Evolutionary conservation across 2,888 invertebrate species (phyloP).

Genomic region (Dynastes grantii): DNA sequence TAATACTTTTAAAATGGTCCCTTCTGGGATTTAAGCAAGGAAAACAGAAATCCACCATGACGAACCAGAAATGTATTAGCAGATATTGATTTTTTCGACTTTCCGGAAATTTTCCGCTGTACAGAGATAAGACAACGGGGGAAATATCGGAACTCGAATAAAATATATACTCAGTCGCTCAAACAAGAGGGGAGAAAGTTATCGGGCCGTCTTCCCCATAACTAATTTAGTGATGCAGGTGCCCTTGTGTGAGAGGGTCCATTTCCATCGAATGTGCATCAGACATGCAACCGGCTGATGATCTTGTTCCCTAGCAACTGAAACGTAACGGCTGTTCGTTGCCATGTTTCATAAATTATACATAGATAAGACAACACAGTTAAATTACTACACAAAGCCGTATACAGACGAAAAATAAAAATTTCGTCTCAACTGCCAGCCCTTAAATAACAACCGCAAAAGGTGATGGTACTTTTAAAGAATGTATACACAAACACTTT

Average conservation of each 20-base stretch:
- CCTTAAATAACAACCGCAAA: no score
- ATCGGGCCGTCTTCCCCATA: conserved; percentile 37
- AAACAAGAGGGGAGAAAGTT: conserved; percentile 46
- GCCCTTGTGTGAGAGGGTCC: conserved; percentile 46
- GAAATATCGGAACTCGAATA: conserved; percentile 34
- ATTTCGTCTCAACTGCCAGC: neutral
- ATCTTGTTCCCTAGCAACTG: conserved; percentile 49
- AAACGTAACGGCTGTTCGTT: conserved; percentile 32
- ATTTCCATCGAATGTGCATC: conserved; percentile 53
- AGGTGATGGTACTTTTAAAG: no score
- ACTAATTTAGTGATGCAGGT: conserved; percentile 45
- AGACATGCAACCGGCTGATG: conserved; percentile 51
- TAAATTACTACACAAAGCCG: neutral
- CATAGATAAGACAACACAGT: conserved; percentile 2
- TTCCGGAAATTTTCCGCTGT: conserved; percentile 12
- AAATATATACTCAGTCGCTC: conserved; percentile 34
- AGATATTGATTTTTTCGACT: conserved; percentile 28
- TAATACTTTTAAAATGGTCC: conserved; percentile 43
- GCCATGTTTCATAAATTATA: conserved; percentile 49
- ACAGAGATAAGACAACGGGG: conserved; percentile 24
- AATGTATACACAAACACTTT: no score
- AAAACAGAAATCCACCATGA: conserved; percentile 16
- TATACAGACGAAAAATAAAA: neutral
- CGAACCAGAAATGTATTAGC: conserved; percentile 31
- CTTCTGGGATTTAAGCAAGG: conserved; percentile 6